phyloP scores from a whole-genome alignment of 2,113 vertebrate species.

The Climacteris rufus region DNA sequence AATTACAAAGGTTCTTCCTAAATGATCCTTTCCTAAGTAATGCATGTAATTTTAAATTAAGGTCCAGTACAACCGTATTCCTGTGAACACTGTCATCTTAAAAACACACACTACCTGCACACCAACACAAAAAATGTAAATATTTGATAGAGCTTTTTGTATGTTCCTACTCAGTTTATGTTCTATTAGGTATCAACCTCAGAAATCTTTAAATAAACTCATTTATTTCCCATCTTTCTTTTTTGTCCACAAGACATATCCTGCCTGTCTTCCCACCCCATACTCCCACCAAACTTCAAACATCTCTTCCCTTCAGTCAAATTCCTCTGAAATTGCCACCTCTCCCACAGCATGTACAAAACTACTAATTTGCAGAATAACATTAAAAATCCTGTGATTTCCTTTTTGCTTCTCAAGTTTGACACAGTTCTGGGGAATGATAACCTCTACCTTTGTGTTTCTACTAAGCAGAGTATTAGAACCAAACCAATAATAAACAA shows the following conservation, averaged over 20 bases:
- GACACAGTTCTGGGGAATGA: not conserved
- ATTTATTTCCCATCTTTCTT: not conserved
- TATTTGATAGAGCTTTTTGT: slow-evolving; percentile 10
- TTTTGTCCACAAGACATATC: slow-evolving; percentile 1
- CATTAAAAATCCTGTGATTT: slow-evolving; percentile 16
- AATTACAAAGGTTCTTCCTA: not conserved
- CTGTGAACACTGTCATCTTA: not conserved
- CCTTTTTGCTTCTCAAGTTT: not conserved
- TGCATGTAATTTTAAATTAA: not conserved
- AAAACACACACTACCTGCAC: not conserved
- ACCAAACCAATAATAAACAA: not conserved
- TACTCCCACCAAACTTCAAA: slow-evolving; percentile 39
- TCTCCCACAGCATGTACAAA: slow-evolving; percentile 3
- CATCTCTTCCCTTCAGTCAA: slow-evolving; percentile 27
- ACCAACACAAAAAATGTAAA: not conserved
- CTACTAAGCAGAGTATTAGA: not conserved
- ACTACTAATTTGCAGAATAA: not conserved
- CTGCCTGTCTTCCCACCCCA: slow-evolving; percentile 35
- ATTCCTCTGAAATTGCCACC: slow-evolving; percentile 25
- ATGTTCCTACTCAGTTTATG: slow-evolving; percentile 7
- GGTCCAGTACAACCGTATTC: not conserved
- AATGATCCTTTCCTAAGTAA: not conserved
- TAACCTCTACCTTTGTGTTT: not conserved
- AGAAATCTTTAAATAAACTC: slow-evolving; percentile 20
- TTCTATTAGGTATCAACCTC: slow-evolving; percentile 10